Conservation (phyloP, 2,888 invertebrate genomes). For the Oscheius sp. region DNA sequence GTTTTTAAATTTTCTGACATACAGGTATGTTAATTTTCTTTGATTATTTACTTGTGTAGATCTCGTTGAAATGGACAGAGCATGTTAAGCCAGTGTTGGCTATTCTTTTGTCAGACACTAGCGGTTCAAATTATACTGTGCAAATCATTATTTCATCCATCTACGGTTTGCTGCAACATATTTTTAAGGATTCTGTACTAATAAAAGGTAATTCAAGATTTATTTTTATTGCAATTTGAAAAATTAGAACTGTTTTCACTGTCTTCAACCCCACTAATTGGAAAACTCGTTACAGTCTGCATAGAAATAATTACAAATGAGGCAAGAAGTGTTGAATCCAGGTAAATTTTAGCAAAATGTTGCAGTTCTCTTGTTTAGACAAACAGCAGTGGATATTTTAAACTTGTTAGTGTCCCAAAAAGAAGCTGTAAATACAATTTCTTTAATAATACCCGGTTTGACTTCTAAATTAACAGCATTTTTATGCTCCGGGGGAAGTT, state of each 20-base stretch:
- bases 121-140: conserved; percentile 6
- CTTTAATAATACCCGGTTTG: conserved; percentile 9
- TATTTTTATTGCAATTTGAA: background rate
- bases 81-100: conserved; percentile 23
- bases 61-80: conserved; percentile 23
- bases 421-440: background rate
- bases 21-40: conserved; percentile 1
- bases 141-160: conserved; percentile 7
- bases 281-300: conserved; percentile 24
- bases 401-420: background rate
- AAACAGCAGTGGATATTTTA: background rate
- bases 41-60: background rate
- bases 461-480: background rate
- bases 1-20: background rate
- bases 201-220: background rate
- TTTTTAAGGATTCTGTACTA: background rate
- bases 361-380: background rate
- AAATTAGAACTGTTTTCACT: conserved; percentile 3
- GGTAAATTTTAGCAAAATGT: background rate
- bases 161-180: background rate
- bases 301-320: background rate
- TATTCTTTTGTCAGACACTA: conserved; percentile 8
- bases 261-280: conserved; percentile 9
- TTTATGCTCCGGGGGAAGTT: background rate
- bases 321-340: conserved; percentile 10